Base-by-base conservation (phyloP, 2,888 invertebrate species). In the Synanthedon formicaeformis region DNA sequence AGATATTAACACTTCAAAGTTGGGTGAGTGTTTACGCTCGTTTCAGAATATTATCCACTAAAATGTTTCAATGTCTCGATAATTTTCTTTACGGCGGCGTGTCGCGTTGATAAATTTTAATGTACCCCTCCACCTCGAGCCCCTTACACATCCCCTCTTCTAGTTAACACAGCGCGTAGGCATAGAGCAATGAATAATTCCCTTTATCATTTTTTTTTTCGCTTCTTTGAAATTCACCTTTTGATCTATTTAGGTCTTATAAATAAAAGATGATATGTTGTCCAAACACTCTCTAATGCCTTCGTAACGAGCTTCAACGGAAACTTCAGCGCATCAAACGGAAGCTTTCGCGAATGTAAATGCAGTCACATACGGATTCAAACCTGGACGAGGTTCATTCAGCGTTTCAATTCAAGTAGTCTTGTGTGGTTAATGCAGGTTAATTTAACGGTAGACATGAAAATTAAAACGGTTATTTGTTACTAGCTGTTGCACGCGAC, bases 151-250 rank as follows among this genome's bases (percentile, higher is more conserved):
- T 5, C n/a, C 41, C 13, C n/a, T 13, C 13, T 45, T 8, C 8
- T 13, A 45, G 45, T 45, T 45, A 45, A 45, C 45, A 45, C 45
- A 45, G 14, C 34, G 34, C 34, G 34, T 34, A 18, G 16, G n/a
- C n/a, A n/a, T 18, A 23, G 5, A 45, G 45, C 45, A 45, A 70
- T 70, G 69, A 70, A 70, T 70, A 65, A 67, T 67, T 70, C 71
- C 52, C 51, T 60, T 57, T 59, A 60, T 45, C 12, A 45, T 12
- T 45, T 34, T 34, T 23, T n/a, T 45, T 45, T 59, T 59, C 45
- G 40, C 60, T 64, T 61, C 65, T 67, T 68, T 66, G 63, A 64
- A 62, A 63, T 66, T 58, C 54, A 53, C 53, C 53, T 50, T 45
- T 45, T 45, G 45, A 45, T 45, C 45, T 45, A 52, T 51, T 56